A percentile compares a stretch with the other conserved stretches of the same genome.
phyloP scores from a whole-genome alignment of 2,888 invertebrate species.

The Eumacrocentrus americanus region DNA sequence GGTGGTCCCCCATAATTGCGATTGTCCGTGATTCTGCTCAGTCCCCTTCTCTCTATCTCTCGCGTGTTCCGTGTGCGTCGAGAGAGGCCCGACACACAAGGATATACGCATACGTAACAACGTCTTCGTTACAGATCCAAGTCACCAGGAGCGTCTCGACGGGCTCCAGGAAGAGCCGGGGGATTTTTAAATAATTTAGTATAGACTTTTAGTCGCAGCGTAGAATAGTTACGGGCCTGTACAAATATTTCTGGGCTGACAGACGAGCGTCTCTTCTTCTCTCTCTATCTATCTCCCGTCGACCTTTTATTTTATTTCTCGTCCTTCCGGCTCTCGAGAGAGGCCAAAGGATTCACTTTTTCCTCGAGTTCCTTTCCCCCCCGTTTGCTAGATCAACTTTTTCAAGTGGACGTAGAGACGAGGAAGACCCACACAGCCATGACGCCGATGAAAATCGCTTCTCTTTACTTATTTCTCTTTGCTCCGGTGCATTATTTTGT shows the following conservation, averaged over 20 bases:
- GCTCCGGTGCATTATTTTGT: neutral
- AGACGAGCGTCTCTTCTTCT: neutral
- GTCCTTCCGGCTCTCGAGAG: conserved; percentile 14
- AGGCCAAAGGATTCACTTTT: conserved; percentile 20
- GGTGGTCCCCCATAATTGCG: conserved; percentile 47
- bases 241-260: conserved; percentile 36
- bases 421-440: neutral
- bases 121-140: no score
- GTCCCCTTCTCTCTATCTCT: neutral
- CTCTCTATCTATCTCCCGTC: neutral
- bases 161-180: no score
- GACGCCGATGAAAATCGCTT: neutral
- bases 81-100: no score
- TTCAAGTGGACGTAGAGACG: conserved; percentile 5
- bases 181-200: no score
- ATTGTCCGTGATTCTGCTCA: conserved; percentile 42
- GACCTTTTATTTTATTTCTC: conserved; percentile 17
- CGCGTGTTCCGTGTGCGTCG: neutral
- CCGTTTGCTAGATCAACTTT: conserved; percentile 14
- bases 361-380: conserved; percentile 14
- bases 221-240: no score
- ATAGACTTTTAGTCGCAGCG: no score
- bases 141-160: no score
- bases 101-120: conserved; percentile 5
- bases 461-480: neutral